These are phyloP conservation scores for Cepphus grylle DNA, from an alignment of 2,113 vertebrate species.

Conservation along the genomic window DNA sequence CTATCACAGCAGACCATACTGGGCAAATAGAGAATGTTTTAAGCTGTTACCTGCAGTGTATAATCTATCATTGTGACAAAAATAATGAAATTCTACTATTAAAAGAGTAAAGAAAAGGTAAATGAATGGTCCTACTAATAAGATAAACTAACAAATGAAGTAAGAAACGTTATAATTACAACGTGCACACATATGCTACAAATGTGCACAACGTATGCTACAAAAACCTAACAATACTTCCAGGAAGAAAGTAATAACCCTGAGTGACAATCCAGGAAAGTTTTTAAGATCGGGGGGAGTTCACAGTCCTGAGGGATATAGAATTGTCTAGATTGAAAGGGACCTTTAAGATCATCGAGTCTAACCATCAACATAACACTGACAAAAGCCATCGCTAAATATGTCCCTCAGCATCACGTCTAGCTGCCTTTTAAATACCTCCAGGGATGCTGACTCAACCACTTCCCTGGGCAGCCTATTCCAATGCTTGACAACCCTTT, in stretches of 20 bases:
- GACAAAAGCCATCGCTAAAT: too few relatives aligned
- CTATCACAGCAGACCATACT: not conserved
- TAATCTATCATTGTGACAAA: not conserved
- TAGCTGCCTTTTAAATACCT: too few relatives aligned
- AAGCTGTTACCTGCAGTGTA: not conserved
- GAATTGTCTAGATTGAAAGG: too few relatives aligned
- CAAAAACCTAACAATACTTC: not conserved
- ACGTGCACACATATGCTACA: too few relatives aligned
- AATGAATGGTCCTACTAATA: not conserved
- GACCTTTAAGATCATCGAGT: too few relatives aligned
- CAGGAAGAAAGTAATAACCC: not conserved
- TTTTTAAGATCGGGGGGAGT: not conserved
- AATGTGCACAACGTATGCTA: not conserved
- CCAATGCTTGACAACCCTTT: too few relatives aligned
- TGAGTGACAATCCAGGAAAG: not conserved
- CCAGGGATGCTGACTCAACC: too few relatives aligned
- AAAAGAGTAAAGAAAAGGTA: not conserved
- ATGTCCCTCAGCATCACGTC: too few relatives aligned
- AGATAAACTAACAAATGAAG: not conserved
- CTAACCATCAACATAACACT: too few relatives aligned
- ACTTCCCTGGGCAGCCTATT: too few relatives aligned
- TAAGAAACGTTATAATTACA: not conserved
- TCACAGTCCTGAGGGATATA: too few relatives aligned
- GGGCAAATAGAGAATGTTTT: not conserved
- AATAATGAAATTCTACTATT: not conserved